phyloP scores from a whole-genome alignment of 35 echinoderm and acorn worm genomes.

The Heliocidaris erythrogramma region DNA sequence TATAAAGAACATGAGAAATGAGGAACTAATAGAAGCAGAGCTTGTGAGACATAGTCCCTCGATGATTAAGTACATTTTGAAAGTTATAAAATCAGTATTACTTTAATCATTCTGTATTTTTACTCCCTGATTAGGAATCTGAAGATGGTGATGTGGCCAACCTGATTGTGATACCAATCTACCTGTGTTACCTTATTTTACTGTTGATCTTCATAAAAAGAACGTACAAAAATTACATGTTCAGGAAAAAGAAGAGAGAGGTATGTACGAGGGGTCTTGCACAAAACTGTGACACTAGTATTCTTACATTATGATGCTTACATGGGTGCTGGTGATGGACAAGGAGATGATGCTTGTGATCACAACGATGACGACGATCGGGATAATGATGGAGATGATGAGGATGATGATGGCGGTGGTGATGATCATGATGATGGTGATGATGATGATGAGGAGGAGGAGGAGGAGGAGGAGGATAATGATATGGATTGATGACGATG shows the following conservation, averaged over 20 bases:
- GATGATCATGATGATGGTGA: background rate
- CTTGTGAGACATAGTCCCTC: no score
- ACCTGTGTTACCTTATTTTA: background rate
- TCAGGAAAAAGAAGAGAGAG: background rate
- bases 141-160: background rate
- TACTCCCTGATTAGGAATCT: background rate
- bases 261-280: background rate
- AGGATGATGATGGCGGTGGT: background rate
- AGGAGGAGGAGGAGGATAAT: background rate
- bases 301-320: no score
- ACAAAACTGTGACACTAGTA: no score
- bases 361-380: background rate
- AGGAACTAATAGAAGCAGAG: no score
- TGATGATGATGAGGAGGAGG: background rate
- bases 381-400: no score
- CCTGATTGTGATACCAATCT: constrained; percentile 5
- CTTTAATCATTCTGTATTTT: no score
- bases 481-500: background rate
- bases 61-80: no score
- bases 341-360: background rate
- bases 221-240: background rate
- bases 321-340: no score
- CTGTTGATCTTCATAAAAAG: background rate
- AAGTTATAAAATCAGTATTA: no score
- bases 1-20: no score